These are phyloP conservation scores for Tolypeutes matacus DNA, from an alignment of 2,797 vertebrate genomes.

Conservation along the genomic window DNA sequence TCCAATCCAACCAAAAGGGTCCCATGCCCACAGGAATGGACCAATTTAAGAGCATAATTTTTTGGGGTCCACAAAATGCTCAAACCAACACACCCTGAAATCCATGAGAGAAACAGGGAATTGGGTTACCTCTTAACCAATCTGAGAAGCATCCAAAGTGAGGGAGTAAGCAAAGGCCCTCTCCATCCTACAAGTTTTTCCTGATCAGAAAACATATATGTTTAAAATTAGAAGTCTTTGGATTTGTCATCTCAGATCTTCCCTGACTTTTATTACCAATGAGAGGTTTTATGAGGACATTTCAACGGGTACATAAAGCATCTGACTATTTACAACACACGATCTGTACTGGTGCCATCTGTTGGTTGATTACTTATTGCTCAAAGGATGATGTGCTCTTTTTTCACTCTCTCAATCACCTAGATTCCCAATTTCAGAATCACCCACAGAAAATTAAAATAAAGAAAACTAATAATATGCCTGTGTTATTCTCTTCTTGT, in stretches of 20 bases:
- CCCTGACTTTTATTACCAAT: neutral
- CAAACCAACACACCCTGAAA: neutral
- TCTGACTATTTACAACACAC: slow-evolving; percentile 38
- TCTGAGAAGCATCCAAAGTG: neutral
- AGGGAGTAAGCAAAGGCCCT: neutral
- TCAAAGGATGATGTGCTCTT: neutral
- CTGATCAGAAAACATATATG: neutral
- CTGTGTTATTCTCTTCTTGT: neutral
- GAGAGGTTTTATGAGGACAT: slow-evolving; percentile 21
- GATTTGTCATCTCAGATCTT: neutral
- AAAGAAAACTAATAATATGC: neutral
- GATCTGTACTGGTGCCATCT: slow-evolving; percentile 43
- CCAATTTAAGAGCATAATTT: too few relatives aligned
- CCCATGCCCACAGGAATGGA: too few relatives aligned
- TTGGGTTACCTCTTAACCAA: neutral
- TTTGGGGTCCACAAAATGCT: too few relatives aligned
- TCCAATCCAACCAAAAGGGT: too few relatives aligned
- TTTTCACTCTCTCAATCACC: neutral
- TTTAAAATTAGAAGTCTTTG: neutral
- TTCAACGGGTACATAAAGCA: slow-evolving; percentile 42
- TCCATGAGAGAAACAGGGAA: neutral
- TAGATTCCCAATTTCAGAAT: slow-evolving; percentile 15
- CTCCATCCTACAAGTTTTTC: neutral
- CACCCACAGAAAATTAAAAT: neutral
- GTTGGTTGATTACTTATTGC: neutral